These are phyloP conservation scores for Seriola dumerili DNA, from an alignment of 2,113 vertebrate genomes.

Conservation along the genomic window DNA sequence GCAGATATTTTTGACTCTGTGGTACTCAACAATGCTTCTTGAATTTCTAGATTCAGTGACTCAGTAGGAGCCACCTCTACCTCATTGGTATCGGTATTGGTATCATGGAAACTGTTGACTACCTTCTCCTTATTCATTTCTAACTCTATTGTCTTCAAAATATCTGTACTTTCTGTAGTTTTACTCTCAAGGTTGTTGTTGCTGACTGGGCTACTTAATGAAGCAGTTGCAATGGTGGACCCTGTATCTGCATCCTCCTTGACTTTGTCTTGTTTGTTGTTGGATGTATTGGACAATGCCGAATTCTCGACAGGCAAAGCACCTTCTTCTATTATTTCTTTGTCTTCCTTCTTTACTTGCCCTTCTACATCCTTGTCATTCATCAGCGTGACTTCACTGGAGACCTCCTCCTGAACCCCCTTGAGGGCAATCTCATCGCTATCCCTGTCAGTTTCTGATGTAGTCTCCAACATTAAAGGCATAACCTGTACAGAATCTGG, in stretches of 20 bases:
- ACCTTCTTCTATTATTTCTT: background rate
- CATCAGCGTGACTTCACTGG: background rate
- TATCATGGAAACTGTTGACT: background rate
- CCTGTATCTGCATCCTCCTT: background rate
- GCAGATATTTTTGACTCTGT: background rate
- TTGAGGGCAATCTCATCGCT: background rate
- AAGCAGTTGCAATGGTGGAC: accelerated
- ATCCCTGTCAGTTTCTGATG: background rate
- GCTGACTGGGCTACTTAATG: background rate
- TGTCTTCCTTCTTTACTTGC: background rate
- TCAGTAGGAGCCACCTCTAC: background rate
- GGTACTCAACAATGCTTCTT: background rate
- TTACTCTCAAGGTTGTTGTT: background rate
- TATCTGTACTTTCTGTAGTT: no score
- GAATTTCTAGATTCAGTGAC: background rate
- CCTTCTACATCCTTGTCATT: background rate
- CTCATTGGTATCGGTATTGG: accelerated
- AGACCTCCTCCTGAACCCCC: background rate
- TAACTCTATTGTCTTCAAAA: no score
- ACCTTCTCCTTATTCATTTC: no score
- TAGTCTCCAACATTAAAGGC: background rate
- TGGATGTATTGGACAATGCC: background rate
- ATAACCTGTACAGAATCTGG: background rate
- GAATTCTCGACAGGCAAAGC: background rate
- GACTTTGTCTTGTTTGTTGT: background rate